A percentile compares a stretch with the other conserved stretches of the same genome.
These are phyloP conservation scores for Timema podura DNA, from an alignment of 2,888 invertebrate genomes.

Conservation along the genomic window DNA sequence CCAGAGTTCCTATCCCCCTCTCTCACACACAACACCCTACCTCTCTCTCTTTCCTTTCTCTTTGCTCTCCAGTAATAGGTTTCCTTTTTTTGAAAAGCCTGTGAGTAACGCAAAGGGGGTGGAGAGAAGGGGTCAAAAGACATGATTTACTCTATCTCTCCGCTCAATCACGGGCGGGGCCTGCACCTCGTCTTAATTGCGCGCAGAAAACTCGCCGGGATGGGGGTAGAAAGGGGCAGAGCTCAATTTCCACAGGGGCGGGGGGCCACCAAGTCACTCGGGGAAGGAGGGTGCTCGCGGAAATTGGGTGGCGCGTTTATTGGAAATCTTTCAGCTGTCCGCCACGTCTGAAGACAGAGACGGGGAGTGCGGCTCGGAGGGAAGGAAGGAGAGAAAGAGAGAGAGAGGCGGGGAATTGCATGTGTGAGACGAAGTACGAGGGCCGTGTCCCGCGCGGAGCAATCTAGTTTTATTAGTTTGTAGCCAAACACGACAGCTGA, in stretches of 20 bases:
- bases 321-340: conserved; percentile 50
- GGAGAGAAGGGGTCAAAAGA: conserved; percentile 29
- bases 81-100: neutral
- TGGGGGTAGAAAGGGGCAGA: conserved; percentile 10
- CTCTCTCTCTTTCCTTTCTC: neutral
- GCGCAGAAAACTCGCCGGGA: conserved; percentile 19
- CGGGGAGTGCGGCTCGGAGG: conserved; percentile 35
- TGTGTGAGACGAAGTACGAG: conserved; percentile 8
- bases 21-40: neutral
- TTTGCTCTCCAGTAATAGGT: neutral
- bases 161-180: conserved; percentile 30
- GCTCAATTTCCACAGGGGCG: conserved; percentile 25
- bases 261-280: neutral
- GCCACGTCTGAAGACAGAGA: conserved; percentile 42
- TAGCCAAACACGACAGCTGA: neutral
- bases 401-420: conserved; percentile 37
- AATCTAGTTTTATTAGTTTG: conserved; percentile 14
- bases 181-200: conserved; percentile 27
- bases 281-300: conserved; percentile 38
- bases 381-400: conserved; percentile 36
- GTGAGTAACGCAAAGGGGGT: neutral
- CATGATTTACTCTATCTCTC: conserved; percentile 33
- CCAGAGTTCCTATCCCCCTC: neutral
- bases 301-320: conserved; percentile 48
- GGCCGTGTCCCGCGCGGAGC: conserved; percentile 10